Percentiles rank a stretch among this genome's conserved stretches.
These are phyloP conservation scores for Hyles euphorbiae DNA, from an alignment of 1,140 invertebrate species.

Conservation along the genomic window DNA sequence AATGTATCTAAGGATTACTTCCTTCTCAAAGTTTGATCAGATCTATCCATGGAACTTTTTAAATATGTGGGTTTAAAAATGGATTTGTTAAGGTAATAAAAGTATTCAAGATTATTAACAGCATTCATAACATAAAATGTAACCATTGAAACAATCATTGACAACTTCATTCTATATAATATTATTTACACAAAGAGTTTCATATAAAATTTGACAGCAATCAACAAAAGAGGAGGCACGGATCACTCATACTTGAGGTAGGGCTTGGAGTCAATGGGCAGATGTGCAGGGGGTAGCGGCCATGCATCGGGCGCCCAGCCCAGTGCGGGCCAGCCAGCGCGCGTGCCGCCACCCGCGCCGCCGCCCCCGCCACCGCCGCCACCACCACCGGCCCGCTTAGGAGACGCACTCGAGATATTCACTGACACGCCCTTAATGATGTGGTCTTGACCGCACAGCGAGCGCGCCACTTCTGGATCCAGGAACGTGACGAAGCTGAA, in stretches of 20 bases:
- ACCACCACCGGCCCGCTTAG: slow-evolving; percentile 78
- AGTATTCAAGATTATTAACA: too few species aligned
- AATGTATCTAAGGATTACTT: too few species aligned
- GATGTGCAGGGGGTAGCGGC: slow-evolving; percentile 29
- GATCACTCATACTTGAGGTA: slow-evolving; percentile 68
- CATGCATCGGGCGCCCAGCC: slow-evolving; percentile 56
- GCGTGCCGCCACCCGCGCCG: neutral
- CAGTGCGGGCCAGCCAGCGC: slow-evolving; percentile 18
- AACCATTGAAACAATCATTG: slow-evolving; percentile 22
- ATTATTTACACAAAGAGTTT: slow-evolving; percentile 67
- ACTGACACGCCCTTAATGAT: slow-evolving; percentile 97
- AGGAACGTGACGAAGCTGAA: slow-evolving; percentile 97
- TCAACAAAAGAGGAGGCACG: slow-evolving; percentile 44
- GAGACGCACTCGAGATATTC: slow-evolving; percentile 95
- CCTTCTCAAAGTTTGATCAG: too few species aligned
- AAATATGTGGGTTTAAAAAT: too few species aligned
- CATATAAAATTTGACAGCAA: slow-evolving; percentile 67
- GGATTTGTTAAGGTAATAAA: too few species aligned
- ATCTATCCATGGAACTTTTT: too few species aligned
- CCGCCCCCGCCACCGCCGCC: slow-evolving; percentile 34
- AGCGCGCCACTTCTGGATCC: slow-evolving; percentile 95
- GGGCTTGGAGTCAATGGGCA: slow-evolving; percentile 44
- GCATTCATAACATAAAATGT: too few species aligned
- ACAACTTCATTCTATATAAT: slow-evolving; percentile 58
- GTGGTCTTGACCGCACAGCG: slow-evolving; percentile 96